These are phyloP conservation scores for Pasiphila rectangulata DNA, from an alignment of 2,888 invertebrate genomes.

Conservation along the genomic window DNA sequence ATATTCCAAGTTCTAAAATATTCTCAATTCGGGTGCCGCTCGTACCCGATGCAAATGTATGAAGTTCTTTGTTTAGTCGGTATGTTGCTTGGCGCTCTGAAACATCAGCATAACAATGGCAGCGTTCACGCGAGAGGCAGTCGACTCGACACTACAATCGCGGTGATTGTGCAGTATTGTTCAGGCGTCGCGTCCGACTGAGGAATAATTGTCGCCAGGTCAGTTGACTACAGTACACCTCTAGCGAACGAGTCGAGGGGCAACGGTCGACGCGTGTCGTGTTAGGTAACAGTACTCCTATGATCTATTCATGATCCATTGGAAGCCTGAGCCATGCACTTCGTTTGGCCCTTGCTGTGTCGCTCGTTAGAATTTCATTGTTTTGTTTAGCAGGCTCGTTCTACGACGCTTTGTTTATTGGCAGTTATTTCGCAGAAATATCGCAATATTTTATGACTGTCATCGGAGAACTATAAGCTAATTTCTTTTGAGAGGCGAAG, in stretches of 20 bases:
- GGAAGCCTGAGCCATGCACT: constrained; percentile 14
- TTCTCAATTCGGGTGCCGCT: constrained; percentile 36
- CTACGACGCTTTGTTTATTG: not conserved
- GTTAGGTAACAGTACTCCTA: constrained; percentile 54
- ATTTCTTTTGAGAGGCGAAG: constrained; percentile 34
- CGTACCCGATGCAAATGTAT: constrained; percentile 58
- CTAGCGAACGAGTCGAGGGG: constrained; percentile 29
- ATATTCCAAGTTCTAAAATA: constrained; percentile 44
- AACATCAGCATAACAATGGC: constrained; percentile 74
- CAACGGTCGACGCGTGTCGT: constrained; percentile 34
- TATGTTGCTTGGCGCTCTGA: constrained; percentile 56
- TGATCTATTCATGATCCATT: constrained; percentile 42
- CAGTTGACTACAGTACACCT: constrained; percentile 45
- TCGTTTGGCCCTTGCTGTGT: constrained; percentile 19
- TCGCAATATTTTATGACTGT: constrained; percentile 32
- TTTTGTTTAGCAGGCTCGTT: constrained; percentile 21
- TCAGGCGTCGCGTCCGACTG: constrained; percentile 50
- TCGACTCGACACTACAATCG: constrained; percentile 64
- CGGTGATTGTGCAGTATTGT: constrained; percentile 73
- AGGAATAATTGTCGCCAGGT: constrained; percentile 53
- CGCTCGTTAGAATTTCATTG: constrained; percentile 28
- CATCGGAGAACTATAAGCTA: constrained; percentile 20
- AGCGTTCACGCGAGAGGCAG: constrained; percentile 65
- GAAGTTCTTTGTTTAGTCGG: constrained; percentile 63
- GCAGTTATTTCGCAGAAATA: constrained; percentile 28